Percentiles rank a stretch among this genome's conserved stretches.
Conservation (phyloP, 2,113 vertebrate genomes). For the Alaudala cheleensis region DNA sequence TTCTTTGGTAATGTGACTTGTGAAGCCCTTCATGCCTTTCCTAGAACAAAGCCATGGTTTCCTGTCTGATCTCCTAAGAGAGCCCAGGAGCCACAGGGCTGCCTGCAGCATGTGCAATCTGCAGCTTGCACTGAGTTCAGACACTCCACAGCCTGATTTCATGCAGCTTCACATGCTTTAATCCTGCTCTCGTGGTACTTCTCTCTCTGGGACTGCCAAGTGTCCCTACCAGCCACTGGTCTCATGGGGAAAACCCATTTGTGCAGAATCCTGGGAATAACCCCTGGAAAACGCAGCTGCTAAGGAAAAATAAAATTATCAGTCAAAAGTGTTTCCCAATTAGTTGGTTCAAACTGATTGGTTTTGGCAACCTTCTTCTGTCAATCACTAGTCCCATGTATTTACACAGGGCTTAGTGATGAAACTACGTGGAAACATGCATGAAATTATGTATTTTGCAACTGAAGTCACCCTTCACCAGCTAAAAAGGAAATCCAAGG, state of each 20-base stretch:
- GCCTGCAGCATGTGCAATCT: neutral
- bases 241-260: neutral
- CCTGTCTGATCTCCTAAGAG: conserved; percentile 15
- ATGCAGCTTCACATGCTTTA: neutral
- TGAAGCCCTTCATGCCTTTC: neutral
- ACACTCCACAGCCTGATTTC: neutral
- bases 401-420: neutral
- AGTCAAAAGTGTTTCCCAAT: neutral
- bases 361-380: neutral
- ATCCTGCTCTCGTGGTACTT: neutral
- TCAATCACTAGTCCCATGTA: neutral
- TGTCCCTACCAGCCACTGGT: neutral
- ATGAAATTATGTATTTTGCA: neutral
- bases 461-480: neutral
- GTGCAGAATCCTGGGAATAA: neutral
- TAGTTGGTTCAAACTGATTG: neutral
- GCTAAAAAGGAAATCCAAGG: neutral
- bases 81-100: neutral
- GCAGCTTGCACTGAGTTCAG: neutral
- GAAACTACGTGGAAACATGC: neutral
- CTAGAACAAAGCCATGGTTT: neutral
- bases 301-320: neutral
- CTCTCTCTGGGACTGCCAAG: neutral
- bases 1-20: conserved; percentile 24
- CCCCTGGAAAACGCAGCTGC: neutral